Conservation (phyloP, 2,113 vertebrate species). For the Bubo scandiacus region DNA sequence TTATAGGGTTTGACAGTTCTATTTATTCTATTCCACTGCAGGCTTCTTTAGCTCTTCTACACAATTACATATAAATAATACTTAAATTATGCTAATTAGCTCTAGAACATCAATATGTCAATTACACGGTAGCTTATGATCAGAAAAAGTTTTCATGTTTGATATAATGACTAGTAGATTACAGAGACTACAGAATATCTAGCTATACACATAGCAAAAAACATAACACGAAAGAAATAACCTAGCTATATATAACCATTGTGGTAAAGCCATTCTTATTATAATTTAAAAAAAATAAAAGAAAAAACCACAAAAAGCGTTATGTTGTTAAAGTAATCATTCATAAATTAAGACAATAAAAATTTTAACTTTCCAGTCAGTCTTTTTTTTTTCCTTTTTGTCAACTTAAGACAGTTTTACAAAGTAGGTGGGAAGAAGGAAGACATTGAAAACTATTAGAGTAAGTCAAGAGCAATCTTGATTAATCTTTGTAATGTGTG, state of each 20-base stretch:
- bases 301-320: background rate
- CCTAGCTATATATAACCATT: background rate
- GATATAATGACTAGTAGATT: background rate
- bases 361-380: background rate
- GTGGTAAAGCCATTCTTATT: background rate
- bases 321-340: background rate
- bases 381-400: background rate
- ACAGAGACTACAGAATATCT: background rate
- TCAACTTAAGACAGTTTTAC: background rate
- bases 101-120: background rate
- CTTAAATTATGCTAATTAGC: background rate
- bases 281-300: background rate
- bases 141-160: background rate
- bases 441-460: background rate
- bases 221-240: rapidly evolving
- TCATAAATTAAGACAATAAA: background rate
- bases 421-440: background rate
- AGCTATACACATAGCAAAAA: background rate
- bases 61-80: background rate
- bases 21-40: background rate
- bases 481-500: background rate
- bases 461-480: background rate
- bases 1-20: background rate
- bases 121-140: background rate
- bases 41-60: background rate